Evolutionary conservation across 2,113 vertebrate species (phyloP), one percentile per base, ranked within the genome.

Genomic region (Zosterops japonicus): DNA sequence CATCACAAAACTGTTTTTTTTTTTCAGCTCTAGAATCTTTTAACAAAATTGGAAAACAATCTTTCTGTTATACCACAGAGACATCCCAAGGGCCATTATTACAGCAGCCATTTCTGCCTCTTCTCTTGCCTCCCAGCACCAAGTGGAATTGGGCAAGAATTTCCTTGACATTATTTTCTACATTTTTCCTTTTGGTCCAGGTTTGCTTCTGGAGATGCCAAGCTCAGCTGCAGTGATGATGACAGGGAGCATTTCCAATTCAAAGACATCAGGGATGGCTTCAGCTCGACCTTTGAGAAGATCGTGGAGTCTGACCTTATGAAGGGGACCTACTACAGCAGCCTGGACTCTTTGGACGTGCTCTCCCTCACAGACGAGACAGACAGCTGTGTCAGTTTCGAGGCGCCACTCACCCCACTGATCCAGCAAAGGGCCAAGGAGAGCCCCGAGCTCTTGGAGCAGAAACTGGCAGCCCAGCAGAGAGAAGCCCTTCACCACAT

Each of bases 341-440:
- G 99, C 97, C 97, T 99, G 72, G 99, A 99, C 97, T 99, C 99
- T 42, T 95, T 99, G 95, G 99, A 99, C 0, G 99, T 99, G 93
- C 98, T 99, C 93, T 99, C 99, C 25, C 99, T 99, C 86, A 99
- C 99, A 0, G 99, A 99, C 0, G 99, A 99, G 98, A 99, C 99
- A 11, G 99, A 99, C 98, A 99, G 99, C 98, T 99, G 99, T 11
- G 98, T 99, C 92, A 99, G 99, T 86, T 99, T 99, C 8, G 99
- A 99, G 93, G 99, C 99, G 0, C 99, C 99, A 1, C 98, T 99
- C 87, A 99, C 99, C 0, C 99, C 99, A 1, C 98, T 99, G 96
- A 99, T 99, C 97, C 99, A 99, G 97, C 99, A 99, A 97, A 98
- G 99, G 97, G 98, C 98, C 44, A 98, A 99, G 68, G 98, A 99